These are phyloP conservation scores for Leptopilina drosophilae DNA, from an alignment of 2,888 invertebrate species.

Conservation along the genomic window DNA sequence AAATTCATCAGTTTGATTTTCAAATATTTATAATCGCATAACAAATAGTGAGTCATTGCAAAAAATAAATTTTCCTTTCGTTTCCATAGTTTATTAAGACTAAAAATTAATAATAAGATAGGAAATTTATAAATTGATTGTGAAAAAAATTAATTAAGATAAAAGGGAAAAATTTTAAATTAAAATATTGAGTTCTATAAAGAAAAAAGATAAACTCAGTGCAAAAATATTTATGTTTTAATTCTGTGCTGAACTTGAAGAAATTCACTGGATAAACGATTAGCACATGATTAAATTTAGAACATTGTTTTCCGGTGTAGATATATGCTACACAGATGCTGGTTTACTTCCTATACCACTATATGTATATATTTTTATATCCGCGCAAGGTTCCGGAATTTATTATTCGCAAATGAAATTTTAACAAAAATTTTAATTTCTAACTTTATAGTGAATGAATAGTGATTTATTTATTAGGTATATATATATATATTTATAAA, in stretches of 20 bases:
- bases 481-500: no score
- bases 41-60: neutral
- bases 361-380: neutral
- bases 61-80: no score
- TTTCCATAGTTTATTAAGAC: no score
- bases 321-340: neutral
- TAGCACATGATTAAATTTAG: slow-evolving; percentile 58
- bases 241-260: neutral
- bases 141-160: neutral
- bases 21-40: neutral
- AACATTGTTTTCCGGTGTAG: slow-evolving; percentile 61
- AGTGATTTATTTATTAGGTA: no score
- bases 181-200: neutral
- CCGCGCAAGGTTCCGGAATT: neutral
- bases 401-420: neutral
- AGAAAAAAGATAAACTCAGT: neutral
- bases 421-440: neutral
- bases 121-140: neutral
- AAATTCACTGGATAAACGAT: slow-evolving; percentile 8
- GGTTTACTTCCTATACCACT: neutral
- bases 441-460: no score
- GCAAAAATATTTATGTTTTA: neutral
- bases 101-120: no score
- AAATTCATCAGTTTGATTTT: no score
- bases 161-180: neutral